Evolutionary conservation across 1,140 invertebrate genomes (phyloP), one percentile per base, ranked within the genome.

Genomic region (Brachionus rubens): DNA sequence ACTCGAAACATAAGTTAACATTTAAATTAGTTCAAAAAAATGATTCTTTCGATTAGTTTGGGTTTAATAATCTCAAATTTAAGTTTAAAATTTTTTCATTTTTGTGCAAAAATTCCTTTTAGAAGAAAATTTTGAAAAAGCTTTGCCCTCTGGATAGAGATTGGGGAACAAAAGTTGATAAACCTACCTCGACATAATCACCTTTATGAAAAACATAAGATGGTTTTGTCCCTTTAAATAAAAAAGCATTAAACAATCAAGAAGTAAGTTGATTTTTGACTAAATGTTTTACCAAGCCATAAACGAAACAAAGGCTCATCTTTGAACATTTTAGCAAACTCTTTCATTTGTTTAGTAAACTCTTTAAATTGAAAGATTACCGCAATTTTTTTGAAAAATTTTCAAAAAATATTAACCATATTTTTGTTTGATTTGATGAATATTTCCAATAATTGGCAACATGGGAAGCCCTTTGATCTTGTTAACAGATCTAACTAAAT

Each of bases 361-460:
- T 70, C 67, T 67, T 43, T n/a, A n/a, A n/a, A n/a, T n/a, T n/a
- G n/a, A 26, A 43, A 43, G 41, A 2, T 12, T 2, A 24, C 9
- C n/a, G n/a, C n/a, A n/a, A n/a, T n/a, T n/a, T n/a, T n/a, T n/a
- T n/a, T n/a, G n/a, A 54, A 30, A 30, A 54, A 14, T 26, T 54
- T 24, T 26, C 9, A 14, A 36, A 36, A 7, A 33, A 62, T 19
- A 62, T 28, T 24, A 9, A 67, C 62, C 62, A 28, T 70, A 30
- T 70, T 47, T 43, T 46, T 21, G 12, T 50, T 70, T 70, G 10
- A 70, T 16, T n/a, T 48, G 67, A 46, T 70, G 67, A 26, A 36
- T 41, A 50, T 50, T 70, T 30, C 67, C 67, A 70, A 70, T 70
- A 30, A 70, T n/a, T 33, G 67, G 67, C 10, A 47, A 43, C 67